Evolutionary conservation across 2,888 invertebrate genomes (phyloP).

Genomic region (Caenorhabditis afra): DNA sequence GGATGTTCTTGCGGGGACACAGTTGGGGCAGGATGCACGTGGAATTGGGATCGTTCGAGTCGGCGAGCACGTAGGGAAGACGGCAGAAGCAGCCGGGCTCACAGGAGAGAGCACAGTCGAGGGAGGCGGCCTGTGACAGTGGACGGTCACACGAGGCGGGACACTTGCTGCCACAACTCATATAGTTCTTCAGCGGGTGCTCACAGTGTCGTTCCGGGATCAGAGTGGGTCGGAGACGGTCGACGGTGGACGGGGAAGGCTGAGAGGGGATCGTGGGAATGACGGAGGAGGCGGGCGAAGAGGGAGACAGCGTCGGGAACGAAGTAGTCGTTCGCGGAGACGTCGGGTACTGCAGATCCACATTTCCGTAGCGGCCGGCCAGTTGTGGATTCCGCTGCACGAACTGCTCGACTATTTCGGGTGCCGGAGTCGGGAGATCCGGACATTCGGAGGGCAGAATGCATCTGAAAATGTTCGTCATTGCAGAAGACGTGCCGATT

Average conservation of each 20-base stretch:
- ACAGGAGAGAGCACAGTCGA: slow-evolving; percentile 61
- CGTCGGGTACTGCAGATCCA: slow-evolving; percentile 41
- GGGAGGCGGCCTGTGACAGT: slow-evolving; percentile 55
- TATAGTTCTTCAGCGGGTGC: slow-evolving; percentile 70
- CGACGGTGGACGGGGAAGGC: not conserved
- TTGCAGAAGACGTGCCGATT: no score
- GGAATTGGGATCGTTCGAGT: slow-evolving; percentile 61
- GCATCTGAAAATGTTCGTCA: no score
- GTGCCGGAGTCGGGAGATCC: slow-evolving; percentile 28
- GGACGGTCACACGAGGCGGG: slow-evolving; percentile 63
- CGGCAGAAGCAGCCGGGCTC: slow-evolving; percentile 65
- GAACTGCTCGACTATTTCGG: slow-evolving; percentile 50
- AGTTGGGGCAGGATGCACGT: slow-evolving; percentile 67
- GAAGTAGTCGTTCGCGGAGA: slow-evolving; percentile 19
- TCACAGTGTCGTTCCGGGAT: slow-evolving; percentile 63
- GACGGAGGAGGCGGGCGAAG: slow-evolving; percentile 7
- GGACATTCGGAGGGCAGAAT: slow-evolving; percentile 69
- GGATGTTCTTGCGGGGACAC: slow-evolving; percentile 59
- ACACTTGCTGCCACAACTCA: slow-evolving; percentile 69
- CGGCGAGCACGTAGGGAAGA: slow-evolving; percentile 57
- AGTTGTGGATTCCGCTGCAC: slow-evolving; percentile 47
- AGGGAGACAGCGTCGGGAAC: not conserved
- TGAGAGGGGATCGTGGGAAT: not conserved
- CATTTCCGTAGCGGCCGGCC: slow-evolving; percentile 16
- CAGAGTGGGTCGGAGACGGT: slow-evolving; percentile 32